Conservation (phyloP, 2,113 vertebrate species). For the Rhinoptilus africanus region DNA sequence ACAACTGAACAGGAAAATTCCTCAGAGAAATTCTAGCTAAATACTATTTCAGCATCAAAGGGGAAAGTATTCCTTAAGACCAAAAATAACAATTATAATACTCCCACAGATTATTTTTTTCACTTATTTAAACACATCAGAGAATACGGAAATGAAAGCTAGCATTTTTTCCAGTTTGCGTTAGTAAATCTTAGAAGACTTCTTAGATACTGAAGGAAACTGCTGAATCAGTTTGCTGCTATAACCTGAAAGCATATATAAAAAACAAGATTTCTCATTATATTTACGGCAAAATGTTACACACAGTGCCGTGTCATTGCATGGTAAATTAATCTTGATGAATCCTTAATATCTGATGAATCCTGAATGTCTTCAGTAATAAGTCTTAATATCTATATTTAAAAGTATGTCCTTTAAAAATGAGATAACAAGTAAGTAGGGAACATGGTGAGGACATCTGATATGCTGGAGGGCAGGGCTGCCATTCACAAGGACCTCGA, state of each 20-base stretch:
- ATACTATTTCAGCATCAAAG: neutral
- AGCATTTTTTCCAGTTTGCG: neutral
- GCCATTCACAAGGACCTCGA: neutral
- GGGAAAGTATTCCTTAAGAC: neutral
- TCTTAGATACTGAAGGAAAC: neutral
- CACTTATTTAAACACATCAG: neutral
- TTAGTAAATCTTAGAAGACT: neutral
- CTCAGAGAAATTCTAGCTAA: neutral
- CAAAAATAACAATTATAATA: neutral
- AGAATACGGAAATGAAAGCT: neutral
- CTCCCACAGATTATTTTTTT: neutral
- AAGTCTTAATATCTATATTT: neutral
- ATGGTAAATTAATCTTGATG: neutral
- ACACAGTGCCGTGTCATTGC: neutral
- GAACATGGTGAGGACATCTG: rapidly evolving
- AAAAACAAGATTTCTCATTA: neutral
- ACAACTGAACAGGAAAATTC: neutral
- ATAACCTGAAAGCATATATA: neutral
- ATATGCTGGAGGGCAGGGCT: neutral
- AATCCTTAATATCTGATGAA: neutral
- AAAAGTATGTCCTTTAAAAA: neutral
- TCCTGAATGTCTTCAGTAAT: neutral
- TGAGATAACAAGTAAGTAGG: neutral
- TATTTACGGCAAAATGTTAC: neutral
- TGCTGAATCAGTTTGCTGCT: neutral